phyloP scores from a whole-genome alignment of 2,113 vertebrate genomes.

The Petrocephalus zakoni region DNA sequence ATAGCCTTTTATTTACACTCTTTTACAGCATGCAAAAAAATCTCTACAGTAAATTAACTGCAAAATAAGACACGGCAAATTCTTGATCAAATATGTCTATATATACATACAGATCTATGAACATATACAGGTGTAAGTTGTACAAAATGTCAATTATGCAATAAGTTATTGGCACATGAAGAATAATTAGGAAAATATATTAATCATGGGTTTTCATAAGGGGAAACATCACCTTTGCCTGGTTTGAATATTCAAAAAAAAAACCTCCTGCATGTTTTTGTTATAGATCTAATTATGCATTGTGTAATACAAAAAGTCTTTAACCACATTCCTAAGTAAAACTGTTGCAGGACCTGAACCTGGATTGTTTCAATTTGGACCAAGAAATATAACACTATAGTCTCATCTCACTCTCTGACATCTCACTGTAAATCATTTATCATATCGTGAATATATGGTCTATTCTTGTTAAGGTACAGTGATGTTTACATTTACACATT shows the following conservation, averaged over 20 bases:
- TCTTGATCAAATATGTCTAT: conserved; percentile 18
- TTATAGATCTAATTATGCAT: not conserved
- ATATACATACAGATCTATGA: conserved; percentile 13
- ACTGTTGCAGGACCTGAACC: not conserved
- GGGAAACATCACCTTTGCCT: not conserved
- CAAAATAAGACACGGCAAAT: conserved; percentile 19
- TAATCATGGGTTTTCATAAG: not conserved
- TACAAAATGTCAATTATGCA: not conserved
- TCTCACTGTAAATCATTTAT: not conserved
- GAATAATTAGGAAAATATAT: not conserved
- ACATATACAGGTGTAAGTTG: conserved; percentile 3
- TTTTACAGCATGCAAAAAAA: conserved; percentile 31
- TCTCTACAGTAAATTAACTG: conserved; percentile 24
- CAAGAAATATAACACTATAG: not conserved
- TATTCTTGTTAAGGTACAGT: not conserved
- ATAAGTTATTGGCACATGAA: not conserved
- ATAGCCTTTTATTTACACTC: conserved; percentile 29
- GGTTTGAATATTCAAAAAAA: not conserved
- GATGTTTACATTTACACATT: not conserved
- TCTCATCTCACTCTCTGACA: not conserved
- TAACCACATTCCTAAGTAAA: not conserved
- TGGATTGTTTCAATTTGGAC: not conserved
- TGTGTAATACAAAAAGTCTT: not conserved
- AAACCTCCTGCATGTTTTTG: not conserved
- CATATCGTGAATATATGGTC: not conserved